Base-by-base conservation (phyloP, 2,888 invertebrate species). In the Dastarcus helophoroides region DNA sequence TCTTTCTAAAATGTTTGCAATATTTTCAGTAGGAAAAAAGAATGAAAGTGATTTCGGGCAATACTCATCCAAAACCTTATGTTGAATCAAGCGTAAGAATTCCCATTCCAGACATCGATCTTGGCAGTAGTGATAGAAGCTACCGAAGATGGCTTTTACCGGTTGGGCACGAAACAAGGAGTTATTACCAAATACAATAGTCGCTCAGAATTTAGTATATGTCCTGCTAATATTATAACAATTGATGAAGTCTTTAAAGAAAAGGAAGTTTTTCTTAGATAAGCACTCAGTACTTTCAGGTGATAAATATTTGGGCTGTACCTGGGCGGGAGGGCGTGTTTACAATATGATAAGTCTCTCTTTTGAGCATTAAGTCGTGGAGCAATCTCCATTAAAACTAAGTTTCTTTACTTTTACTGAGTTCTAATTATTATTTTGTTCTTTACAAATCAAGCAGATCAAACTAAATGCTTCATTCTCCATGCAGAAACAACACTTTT, bases 31-130 rank as follows among this genome's bases (percentile, higher is more conserved):
- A 26, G 14, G 31, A 35, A 27, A 41, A 29, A 36, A 28, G 32
- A 35, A 38, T 38, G 39, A 37, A 42, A 35, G 14, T 35, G 29
- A 33, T 35, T 16, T 40, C 38, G 32, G 37, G 36, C 29, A 36
- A 28, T 26, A 33, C 29, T 17, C 32, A 39, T 33, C 33, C 40
- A 32, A 36, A 29, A 26, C 29, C 26, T 9, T 10, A 25, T 5
- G 32, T 40, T 28, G 40, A 34, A 34, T 35, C 32, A 32, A 40
- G 32, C 31, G 32, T 37, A 10, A 19, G 36, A 27, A 36, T 33
- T 37, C 36, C 39, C 7, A 33, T 40, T 32, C 32, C 39, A 30
- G 37, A 41, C 29, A 33, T 37, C 27, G 40, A 40, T 44, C 37
- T 35, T 43, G 30, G 36, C 35, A 14, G 36, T 38, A 27, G 38